Conservation (phyloP, 2,113 vertebrate genomes). For the Rhinogobius similis region DNA sequence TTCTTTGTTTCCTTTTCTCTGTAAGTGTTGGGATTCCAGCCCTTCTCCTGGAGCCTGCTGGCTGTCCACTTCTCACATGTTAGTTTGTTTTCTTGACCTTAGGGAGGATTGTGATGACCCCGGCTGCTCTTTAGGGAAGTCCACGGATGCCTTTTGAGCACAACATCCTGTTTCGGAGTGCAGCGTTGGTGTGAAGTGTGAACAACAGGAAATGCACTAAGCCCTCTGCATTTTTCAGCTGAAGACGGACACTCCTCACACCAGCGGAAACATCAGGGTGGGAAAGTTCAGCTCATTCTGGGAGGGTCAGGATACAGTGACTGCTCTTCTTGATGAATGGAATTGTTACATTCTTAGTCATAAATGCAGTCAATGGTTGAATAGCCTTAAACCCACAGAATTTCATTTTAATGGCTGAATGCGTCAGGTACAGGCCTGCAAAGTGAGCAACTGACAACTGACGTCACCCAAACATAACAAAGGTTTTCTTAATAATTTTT, state of each 20-base stretch:
- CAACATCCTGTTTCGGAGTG: slow-evolving; percentile 69
- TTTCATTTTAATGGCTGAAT: no score
- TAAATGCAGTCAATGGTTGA: background rate
- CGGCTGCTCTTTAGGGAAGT: slow-evolving; percentile 57
- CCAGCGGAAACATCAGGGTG: slow-evolving; percentile 68
- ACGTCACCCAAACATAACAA: no score
- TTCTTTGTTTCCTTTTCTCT: no score
- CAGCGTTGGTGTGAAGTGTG: slow-evolving; percentile 54
- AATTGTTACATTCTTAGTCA: background rate
- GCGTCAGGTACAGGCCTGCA: no score
- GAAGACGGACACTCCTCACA: slow-evolving; percentile 51
- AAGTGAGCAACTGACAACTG: no score
- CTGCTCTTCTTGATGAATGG: background rate
- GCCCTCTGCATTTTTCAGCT: slow-evolving; percentile 63
- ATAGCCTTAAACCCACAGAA: no score
- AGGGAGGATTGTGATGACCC: slow-evolving; percentile 54
- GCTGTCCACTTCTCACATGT: background rate
- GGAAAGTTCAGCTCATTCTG: slow-evolving; percentile 55
- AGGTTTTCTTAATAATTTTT: no score
- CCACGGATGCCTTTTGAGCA: slow-evolving; percentile 58
- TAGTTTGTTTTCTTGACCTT: slow-evolving; percentile 53
- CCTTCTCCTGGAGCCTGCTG: no score
- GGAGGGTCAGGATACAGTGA: background rate
- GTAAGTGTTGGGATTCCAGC: no score
- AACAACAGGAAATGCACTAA: slow-evolving; percentile 75